Evolutionary conservation across 2,888 invertebrate genomes (phyloP).

Genomic region (Drosophila antonietae): DNA sequence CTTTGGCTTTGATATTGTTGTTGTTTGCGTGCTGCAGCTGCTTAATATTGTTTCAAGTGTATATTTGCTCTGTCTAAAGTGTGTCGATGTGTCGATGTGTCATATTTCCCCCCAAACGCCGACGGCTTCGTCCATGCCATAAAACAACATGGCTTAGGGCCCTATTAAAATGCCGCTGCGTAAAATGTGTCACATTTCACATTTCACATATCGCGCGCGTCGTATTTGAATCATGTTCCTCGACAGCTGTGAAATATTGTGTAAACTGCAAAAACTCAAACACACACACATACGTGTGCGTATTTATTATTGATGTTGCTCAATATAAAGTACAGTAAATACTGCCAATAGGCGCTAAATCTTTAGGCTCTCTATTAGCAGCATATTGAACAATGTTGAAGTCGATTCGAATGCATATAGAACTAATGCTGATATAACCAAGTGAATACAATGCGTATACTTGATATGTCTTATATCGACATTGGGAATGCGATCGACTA

Average conservation of each 20-base stretch:
- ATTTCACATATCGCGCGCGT: constrained; percentile 34
- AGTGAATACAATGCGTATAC: too few species aligned
- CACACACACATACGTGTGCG: background rate
- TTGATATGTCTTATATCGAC: too few species aligned
- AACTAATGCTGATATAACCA: background rate
- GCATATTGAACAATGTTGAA: background rate
- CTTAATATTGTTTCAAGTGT: constrained; percentile 71
- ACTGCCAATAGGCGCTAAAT: background rate
- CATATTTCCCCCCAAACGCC: constrained; percentile 37
- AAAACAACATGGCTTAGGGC: constrained; percentile 40
- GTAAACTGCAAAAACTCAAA: constrained; percentile 41
- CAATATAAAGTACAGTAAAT: constrained; percentile 11
- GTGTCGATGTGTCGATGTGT: constrained; percentile 69
- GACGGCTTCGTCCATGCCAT: constrained; percentile 15
- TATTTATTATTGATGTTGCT: constrained; percentile 29
- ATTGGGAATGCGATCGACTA: too few species aligned
- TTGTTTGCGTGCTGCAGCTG: constrained; percentile 37
- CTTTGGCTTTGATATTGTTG: constrained; percentile 60
- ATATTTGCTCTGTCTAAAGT: constrained; percentile 50
- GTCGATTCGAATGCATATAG: background rate
- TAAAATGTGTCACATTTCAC: constrained; percentile 66
- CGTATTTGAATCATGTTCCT: constrained; percentile 39
- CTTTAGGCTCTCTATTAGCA: background rate
- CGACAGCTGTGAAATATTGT: constrained; percentile 58
- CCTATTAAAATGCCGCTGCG: constrained; percentile 48